Percentiles rank a stretch among this genome's conserved stretches.
Evolutionary conservation across 2,888 invertebrate genomes (phyloP).

Genomic region (Mimumesa dahlbomi): DNA sequence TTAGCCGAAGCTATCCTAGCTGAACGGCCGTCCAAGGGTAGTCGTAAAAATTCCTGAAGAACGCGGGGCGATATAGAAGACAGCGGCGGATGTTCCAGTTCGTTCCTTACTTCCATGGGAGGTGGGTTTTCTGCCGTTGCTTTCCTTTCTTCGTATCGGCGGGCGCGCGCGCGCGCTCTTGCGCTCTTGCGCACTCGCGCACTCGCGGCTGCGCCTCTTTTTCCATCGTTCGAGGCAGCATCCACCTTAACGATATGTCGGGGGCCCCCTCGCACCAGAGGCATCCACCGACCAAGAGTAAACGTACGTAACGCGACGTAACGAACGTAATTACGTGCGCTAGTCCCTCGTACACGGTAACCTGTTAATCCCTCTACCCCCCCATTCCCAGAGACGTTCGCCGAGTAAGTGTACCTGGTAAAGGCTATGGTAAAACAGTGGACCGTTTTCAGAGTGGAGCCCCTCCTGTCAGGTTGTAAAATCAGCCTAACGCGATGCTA

Average conservation of each 20-base stretch:
- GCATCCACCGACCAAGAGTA: constrained; percentile 37
- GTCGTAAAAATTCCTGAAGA: constrained; percentile 61
- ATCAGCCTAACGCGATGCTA: constrained; percentile 45
- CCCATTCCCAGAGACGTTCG: not conserved
- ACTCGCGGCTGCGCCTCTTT: constrained; percentile 27
- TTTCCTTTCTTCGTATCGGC: constrained; percentile 43
- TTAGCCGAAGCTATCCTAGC: constrained; percentile 61
- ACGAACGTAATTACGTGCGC: constrained; percentile 61
- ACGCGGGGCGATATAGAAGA: constrained; percentile 45
- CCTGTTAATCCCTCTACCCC: constrained; percentile 55
- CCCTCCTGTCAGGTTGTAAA: constrained; percentile 48
- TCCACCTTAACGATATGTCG: constrained; percentile 46
- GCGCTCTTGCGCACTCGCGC: constrained; percentile 10
- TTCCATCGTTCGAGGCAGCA: constrained; percentile 33
- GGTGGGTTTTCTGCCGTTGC: constrained; percentile 43
- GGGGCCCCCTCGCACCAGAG: not conserved
- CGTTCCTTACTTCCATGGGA: constrained; percentile 38
- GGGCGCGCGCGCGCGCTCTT: too few relatives aligned
- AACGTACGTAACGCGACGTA: constrained; percentile 62
- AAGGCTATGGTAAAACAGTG: constrained; percentile 13
- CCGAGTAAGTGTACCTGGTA: not conserved
- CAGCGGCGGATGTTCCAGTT: constrained; percentile 42
- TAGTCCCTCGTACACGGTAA: constrained; percentile 54
- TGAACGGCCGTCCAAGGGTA: constrained; percentile 26
- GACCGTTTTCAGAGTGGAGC: constrained; percentile 22